phyloP scores from a whole-genome alignment of 2,888 invertebrate species.

The Drosophila quinaria region DNA sequence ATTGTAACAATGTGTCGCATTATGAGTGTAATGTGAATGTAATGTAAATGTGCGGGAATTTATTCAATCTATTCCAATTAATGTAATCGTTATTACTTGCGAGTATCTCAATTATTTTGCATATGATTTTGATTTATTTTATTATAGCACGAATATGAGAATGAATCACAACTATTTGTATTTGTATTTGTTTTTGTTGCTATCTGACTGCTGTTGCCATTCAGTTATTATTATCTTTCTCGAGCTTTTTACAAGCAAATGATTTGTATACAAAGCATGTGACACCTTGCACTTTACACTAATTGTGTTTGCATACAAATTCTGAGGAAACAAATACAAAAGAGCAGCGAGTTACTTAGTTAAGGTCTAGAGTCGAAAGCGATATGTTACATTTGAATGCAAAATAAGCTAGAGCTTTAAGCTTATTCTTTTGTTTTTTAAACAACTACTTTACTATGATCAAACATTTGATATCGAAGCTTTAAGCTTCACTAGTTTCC shows the following conservation, averaged over 20 bases:
- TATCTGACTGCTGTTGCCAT: slow-evolving; percentile 31
- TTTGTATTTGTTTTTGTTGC: slow-evolving; percentile 5
- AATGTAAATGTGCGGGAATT: slow-evolving; percentile 23
- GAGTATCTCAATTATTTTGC: slow-evolving; percentile 24
- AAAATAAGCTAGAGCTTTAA: too few species aligned
- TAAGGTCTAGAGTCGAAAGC: background rate
- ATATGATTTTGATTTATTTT: slow-evolving; percentile 49
- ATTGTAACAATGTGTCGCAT: slow-evolving; percentile 1
- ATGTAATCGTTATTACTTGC: slow-evolving; percentile 39
- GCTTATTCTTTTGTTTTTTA: background rate
- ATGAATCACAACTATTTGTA: slow-evolving; percentile 42
- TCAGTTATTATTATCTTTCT: slow-evolving; percentile 26
- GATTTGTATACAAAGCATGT: slow-evolving; percentile 53
- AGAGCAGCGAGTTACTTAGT: background rate
- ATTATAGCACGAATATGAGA: slow-evolving; percentile 38
- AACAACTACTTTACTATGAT: too few species aligned
- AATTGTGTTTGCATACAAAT: slow-evolving; percentile 58
- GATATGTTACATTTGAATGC: background rate
- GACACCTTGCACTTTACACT: slow-evolving; percentile 72
- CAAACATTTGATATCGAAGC: too few species aligned
- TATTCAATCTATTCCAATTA: slow-evolving; percentile 43
- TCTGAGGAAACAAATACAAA: slow-evolving; percentile 38
- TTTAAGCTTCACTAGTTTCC: too few species aligned
- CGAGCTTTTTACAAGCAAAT: slow-evolving; percentile 25
- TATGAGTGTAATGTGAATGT: slow-evolving; percentile 16